Evolutionary conservation across 2,888 invertebrate genomes (phyloP).

Genomic region (Conistra vaccinii): DNA sequence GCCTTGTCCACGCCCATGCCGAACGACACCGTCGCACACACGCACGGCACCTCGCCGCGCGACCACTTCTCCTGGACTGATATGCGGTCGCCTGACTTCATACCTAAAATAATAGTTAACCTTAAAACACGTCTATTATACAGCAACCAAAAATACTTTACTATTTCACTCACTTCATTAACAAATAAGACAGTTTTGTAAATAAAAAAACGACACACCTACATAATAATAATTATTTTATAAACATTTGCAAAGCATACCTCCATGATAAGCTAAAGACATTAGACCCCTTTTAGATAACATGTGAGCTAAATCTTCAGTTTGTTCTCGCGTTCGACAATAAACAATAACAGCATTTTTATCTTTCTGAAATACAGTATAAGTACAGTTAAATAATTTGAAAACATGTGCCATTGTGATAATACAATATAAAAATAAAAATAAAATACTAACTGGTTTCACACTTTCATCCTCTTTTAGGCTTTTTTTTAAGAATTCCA

Average conservation of each 20-base stretch:
- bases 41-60: conserved; percentile 96
- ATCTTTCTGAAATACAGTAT: conserved; percentile 82
- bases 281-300: conserved; percentile 94
- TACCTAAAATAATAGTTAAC: conserved; percentile 83
- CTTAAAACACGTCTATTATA: background rate
- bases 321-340: conserved; percentile 97
- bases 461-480: conserved; percentile 91
- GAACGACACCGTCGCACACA: conserved; percentile 99
- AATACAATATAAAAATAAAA: background rate
- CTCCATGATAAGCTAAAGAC: conserved; percentile 97
- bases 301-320: conserved; percentile 95
- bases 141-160: too few relatives aligned
- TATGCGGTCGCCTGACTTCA: conserved; percentile 93
- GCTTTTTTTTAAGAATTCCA: conserved; percentile 93
- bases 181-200: background rate
- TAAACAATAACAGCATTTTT: conserved; percentile 97
- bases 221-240: conserved; percentile 7
- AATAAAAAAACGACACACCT: conserved; percentile 24
- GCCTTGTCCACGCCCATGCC: conserved; percentile 99
- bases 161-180: background rate
- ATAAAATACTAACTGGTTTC: conserved; percentile 82
- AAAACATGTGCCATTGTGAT: background rate
- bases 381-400: conserved; percentile 18
- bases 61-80: conserved; percentile 98
- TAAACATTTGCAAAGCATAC: conserved; percentile 78